phyloP scores from a whole-genome alignment of 2,888 invertebrate genomes.

The Boloria selene region DNA sequence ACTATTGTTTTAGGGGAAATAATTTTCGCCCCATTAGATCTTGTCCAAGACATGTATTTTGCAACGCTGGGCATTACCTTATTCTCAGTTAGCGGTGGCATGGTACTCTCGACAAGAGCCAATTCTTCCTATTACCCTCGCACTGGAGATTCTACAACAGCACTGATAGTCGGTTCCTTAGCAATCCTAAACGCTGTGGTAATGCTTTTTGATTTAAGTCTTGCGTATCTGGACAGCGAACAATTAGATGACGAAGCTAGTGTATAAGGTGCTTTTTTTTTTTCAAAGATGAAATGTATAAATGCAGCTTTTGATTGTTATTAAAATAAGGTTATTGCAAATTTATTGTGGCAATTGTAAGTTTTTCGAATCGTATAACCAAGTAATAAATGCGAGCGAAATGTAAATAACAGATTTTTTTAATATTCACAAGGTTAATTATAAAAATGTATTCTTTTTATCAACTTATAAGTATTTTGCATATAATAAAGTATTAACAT shows the following conservation, averaged over 20 bases:
- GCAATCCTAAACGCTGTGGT: slow-evolving; percentile 60
- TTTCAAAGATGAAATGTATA: not conserved
- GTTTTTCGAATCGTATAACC: too few species aligned
- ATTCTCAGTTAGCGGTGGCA: slow-evolving; percentile 63
- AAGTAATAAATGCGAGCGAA: too few species aligned
- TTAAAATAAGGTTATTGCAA: not conserved
- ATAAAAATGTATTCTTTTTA: not conserved
- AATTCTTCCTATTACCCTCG: slow-evolving; percentile 49
- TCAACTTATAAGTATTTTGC: not conserved
- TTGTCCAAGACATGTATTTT: slow-evolving; percentile 76
- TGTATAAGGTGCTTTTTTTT: slow-evolving; percentile 52
- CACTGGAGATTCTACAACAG: slow-evolving; percentile 61
- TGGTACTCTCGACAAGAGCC: slow-evolving; percentile 57
- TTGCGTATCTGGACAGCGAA: slow-evolving; percentile 75
- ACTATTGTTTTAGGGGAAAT: slow-evolving; percentile 67
- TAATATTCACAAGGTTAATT: slow-evolving; percentile 6
- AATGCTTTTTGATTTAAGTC: slow-evolving; percentile 68
- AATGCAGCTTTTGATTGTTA: not conserved
- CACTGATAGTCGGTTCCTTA: slow-evolving; percentile 56
- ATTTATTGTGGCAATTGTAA: too few species aligned
- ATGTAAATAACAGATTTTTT: not conserved
- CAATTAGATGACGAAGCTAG: slow-evolving; percentile 71
- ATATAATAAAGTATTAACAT: slow-evolving; percentile 7
- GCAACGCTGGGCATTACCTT: slow-evolving; percentile 64
- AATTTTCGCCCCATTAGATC: slow-evolving; percentile 71